Evolutionary conservation across 2,113 vertebrate species (phyloP).

Genomic region (Thamnaconus septentrionalis): DNA sequence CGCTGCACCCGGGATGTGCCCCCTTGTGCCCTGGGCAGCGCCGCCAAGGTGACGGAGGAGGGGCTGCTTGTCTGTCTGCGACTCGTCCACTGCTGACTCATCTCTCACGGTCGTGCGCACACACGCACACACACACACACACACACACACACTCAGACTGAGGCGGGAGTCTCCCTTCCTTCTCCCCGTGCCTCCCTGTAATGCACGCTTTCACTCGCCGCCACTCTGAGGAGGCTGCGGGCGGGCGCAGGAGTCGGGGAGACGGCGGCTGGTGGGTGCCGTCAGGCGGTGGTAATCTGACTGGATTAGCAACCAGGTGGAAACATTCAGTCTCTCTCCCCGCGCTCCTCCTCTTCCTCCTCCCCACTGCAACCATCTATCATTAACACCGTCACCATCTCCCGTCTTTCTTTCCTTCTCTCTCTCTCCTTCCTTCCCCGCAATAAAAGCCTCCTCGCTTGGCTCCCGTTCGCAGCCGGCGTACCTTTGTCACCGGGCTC

Average conservation of each 20-base stretch:
- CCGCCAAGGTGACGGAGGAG: conserved; percentile 10
- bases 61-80: conserved; percentile 23
- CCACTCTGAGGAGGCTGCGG: conserved; percentile 58
- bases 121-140: background rate
- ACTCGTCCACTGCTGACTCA: conserved; percentile 66
- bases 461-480: too few relatives aligned
- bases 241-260: conserved; percentile 53
- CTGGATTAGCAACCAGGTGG: conserved; percentile 81
- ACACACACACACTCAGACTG: conserved; percentile 15
- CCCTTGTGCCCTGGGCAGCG: conserved; percentile 37
- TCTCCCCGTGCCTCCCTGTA: conserved; percentile 30
- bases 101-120: conserved; percentile 27
- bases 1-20: conserved; percentile 46
- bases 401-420: too few relatives aligned
- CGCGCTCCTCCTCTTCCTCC: conserved; percentile 23
- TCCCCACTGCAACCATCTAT: conserved; percentile 20
- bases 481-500: too few relatives aligned
- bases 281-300: conserved; percentile 78
- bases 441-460: too few relatives aligned
- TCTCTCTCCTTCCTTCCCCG: background rate
- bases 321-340: conserved; percentile 71
- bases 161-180: conserved; percentile 21
- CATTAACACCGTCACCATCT: conserved; percentile 17
- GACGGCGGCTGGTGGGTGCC: conserved; percentile 69
- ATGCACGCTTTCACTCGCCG: conserved; percentile 31